Evolutionary conservation across 2,113 vertebrate genomes (phyloP), one percentile per base, ranked within the genome.

Genomic region (Barnardius zonarius): DNA sequence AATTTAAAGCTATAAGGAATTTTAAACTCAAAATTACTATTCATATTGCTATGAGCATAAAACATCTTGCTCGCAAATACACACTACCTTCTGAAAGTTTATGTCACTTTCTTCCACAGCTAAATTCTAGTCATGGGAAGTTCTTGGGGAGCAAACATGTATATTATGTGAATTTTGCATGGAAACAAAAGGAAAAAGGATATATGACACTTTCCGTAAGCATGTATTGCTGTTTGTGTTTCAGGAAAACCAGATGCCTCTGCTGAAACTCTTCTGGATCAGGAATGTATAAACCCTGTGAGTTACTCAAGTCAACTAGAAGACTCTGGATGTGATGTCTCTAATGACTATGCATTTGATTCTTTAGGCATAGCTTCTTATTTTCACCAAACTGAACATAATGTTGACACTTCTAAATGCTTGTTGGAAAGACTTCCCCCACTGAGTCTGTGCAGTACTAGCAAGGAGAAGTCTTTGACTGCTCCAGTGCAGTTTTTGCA

Each of bases 401-500:
- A 67, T 49, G 48, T 17, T 9, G 33, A 9, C 76, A 18, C 64
- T 89, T 68, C 69, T 35, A 72, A 91, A n/a, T 6, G 1, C 6
- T 82, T 66, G 35, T 79, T 95, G 59, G 94, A 89, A 68, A 61
- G 57, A 52, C 37, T 92, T 92, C 90, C 96, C 19, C 88, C 93
- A 39, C 8, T 93, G 64, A 92, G 82, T 69, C 69, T 90, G 55
- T 46, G 67, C 52, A 44, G 17, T n/a, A 8, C 28, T 7, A 30
- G 39, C 62, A 70, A 63, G 31, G 96, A 96, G 68, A 76, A 59
- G 8, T 46, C 86, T 33, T 27, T 98, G 31, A 72, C 87, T 54
- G 97, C 96, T 76, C 98, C 98, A 49, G 72, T 98, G 73, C 97
- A 96, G 15, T 99, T 99, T 96, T 97, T 99, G 28, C 98, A 98